Evolutionary conservation across 2,888 invertebrate genomes (phyloP), one percentile per base, ranked within the genome.

Genomic region (Caenorhabditis macrosperma): DNA sequence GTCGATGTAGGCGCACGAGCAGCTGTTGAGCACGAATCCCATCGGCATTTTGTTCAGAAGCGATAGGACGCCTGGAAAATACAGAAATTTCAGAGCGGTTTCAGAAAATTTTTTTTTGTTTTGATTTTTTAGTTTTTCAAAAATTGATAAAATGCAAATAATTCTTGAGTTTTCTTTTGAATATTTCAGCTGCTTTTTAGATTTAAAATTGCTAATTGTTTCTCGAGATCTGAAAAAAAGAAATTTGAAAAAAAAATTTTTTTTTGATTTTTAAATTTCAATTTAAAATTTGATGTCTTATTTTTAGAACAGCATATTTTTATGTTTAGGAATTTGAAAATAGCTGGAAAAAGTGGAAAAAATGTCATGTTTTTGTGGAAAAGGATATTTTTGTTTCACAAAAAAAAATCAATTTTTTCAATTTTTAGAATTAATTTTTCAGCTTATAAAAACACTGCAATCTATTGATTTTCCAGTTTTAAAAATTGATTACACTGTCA

Each of bases 1-100:
- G 55, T 84, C 84, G 7, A 84, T 61, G 54, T 84, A 84, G 26
- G 77, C 64, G 44, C 82, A 75, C 22, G 81, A 55, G 28, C 80
- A 80, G 10, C 71, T 61, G 52, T 75, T 78, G 22, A 78, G 55
- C 22, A 78, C 68, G 10, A 33, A 63, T 15, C 78, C 78, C 15
- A 78, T 28, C 38, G 78, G 61, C 72, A 78, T 74, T 50, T 66
- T 67, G 20, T 50, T 17, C 15, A 75, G 48, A 12, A 72, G 46
- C 15, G 63, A 24, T 1, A 64, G 12, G 4, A 54, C 54, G 15
- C 72, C 72, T 72, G 48, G 0, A 69, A 68, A 50, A 20, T 1
- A 35, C 3, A n/a, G 12, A n/a, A 20, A 22, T 38, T 59, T 41
- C n/a, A 57, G n/a, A 28, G 26, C 6, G 9, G n/a, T 50, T 26